Evolutionary conservation across 1,140 invertebrate genomes (phyloP).

Genomic region (Formica selysi): DNA sequence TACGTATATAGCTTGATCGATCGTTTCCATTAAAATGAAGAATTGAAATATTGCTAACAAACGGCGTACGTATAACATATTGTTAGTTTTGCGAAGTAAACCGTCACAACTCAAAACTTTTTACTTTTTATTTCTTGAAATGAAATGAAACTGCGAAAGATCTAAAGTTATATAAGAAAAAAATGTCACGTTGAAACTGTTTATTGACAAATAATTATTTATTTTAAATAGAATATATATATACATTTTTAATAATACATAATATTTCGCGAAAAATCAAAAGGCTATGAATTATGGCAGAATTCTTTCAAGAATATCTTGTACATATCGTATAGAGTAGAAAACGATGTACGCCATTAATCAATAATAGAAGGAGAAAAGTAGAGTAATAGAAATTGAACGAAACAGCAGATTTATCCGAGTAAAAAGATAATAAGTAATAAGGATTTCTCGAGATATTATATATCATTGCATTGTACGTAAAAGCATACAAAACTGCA

Average conservation of each 20-base stretch:
- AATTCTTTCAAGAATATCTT: neutral
- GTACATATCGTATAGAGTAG: neutral
- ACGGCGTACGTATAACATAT: neutral
- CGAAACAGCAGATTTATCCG: neutral
- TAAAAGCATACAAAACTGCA: neutral
- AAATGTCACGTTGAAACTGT: neutral
- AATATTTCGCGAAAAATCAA: neutral
- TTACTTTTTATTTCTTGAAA: neutral
- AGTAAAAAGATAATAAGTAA: neutral
- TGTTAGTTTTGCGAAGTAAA: neutral
- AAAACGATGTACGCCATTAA: neutral
- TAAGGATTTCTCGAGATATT: conserved; percentile 15
- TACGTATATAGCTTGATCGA: neutral
- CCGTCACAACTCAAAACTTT: neutral
- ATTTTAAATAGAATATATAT: neutral
- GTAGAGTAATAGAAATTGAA: neutral
- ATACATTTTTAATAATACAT: neutral
- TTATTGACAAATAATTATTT: neutral
- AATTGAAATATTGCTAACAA: neutral
- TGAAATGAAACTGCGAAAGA: neutral
- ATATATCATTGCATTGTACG: conserved; percentile 4
- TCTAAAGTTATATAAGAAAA: conserved; percentile 1
- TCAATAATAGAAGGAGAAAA: neutral
- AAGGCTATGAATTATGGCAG: neutral
- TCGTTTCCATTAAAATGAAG: neutral